Evolutionary conservation across 2,888 invertebrate genomes (phyloP).

Genomic region (Patella caerulea): DNA sequence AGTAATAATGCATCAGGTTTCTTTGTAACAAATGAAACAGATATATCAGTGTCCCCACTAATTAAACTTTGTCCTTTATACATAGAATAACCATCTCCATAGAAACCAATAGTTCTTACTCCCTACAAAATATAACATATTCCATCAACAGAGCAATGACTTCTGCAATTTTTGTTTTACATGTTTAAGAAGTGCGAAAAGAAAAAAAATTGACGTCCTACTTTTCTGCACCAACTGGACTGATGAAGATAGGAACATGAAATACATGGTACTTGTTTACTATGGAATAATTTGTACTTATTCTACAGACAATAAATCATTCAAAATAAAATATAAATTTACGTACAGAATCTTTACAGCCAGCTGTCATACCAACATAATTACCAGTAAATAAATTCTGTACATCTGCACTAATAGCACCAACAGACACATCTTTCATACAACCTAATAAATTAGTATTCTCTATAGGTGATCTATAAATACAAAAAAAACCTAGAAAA

Average conservation of each 20-base stretch:
- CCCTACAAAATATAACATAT: slow-evolving; percentile 44
- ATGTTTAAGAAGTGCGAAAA: background rate
- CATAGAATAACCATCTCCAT: slow-evolving; percentile 83
- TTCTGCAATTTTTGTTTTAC: background rate
- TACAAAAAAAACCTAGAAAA: background rate
- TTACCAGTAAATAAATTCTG: slow-evolving; percentile 50
- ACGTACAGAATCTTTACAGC: slow-evolving; percentile 58
- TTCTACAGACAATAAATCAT: too few species aligned
- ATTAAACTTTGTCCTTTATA: slow-evolving; percentile 75
- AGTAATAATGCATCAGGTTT: slow-evolving; percentile 80
- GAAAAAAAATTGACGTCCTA: background rate
- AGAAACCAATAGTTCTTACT: slow-evolving; percentile 66
- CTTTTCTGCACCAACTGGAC: too few species aligned
- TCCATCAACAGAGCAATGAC: background rate
- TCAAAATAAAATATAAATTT: background rate
- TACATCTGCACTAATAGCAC: slow-evolving; percentile 36
- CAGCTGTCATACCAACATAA: slow-evolving; percentile 56
- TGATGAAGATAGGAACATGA: background rate
- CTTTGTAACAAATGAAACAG: slow-evolving; percentile 83
- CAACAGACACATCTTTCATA: slow-evolving; percentile 80
- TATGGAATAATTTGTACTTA: too few species aligned
- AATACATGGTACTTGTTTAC: background rate
- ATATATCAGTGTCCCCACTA: slow-evolving; percentile 78
- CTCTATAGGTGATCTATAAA: slow-evolving; percentile 36
- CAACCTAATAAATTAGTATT: slow-evolving; percentile 83